phyloP scores from a whole-genome alignment of 1,140 invertebrate species.

The Bombus turneri region DNA sequence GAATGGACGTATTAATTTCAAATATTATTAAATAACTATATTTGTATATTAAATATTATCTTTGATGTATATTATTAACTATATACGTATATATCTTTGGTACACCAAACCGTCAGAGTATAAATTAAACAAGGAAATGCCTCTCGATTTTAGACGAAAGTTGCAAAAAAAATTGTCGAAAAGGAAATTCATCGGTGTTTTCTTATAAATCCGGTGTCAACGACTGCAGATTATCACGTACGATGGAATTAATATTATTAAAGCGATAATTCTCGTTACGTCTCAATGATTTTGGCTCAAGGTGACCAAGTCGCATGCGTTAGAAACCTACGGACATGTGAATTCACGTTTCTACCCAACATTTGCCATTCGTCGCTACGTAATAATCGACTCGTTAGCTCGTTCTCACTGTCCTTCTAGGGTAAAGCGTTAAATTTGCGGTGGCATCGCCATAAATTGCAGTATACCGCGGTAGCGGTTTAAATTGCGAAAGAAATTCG shows the following conservation, averaged over 20 bases:
- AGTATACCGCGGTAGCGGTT: background rate
- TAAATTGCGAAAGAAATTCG: no score
- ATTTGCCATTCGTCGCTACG: background rate
- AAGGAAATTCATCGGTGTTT: no score
- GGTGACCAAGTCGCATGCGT: slow-evolving; percentile 61
- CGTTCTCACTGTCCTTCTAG: background rate
- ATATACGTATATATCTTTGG: no score
- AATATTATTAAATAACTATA: no score
- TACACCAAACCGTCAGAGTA: fast-evolving
- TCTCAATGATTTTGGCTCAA: slow-evolving; percentile 81
- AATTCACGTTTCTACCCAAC: background rate
- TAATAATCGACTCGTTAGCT: background rate
- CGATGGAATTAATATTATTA: slow-evolving; percentile 69
- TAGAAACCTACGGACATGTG: background rate
- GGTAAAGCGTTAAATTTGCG: background rate
- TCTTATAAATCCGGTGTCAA: background rate
- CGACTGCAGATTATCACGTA: background rate
- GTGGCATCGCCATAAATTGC: background rate
- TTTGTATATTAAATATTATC: no score
- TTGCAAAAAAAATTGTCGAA: no score
- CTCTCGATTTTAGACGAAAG: no score
- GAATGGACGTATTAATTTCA: no score
- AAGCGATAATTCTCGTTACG: slow-evolving; percentile 76
- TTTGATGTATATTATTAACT: no score
- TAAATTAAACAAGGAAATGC: no score